These are phyloP conservation scores for Dynastes hyllus DNA, from an alignment of 2,888 invertebrate genomes.

Conservation along the genomic window DNA sequence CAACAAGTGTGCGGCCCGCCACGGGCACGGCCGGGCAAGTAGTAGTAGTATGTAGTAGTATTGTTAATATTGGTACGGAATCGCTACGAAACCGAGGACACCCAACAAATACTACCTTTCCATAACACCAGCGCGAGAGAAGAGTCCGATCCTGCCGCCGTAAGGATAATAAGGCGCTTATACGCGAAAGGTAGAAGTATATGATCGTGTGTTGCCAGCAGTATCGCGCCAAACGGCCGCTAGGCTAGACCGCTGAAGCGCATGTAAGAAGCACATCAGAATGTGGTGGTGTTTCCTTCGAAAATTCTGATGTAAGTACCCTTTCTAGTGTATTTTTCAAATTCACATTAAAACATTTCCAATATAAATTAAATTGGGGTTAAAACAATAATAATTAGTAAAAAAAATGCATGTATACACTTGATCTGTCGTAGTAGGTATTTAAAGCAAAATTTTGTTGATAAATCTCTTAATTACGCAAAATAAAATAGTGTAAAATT, in stretches of 20 bases:
- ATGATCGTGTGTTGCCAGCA: slow-evolving; percentile 11
- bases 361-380: no score
- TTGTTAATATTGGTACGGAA: not conserved
- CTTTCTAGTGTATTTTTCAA: not conserved
- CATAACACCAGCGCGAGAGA: not conserved
- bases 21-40: slow-evolving; percentile 8
- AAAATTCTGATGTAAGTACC: slow-evolving; percentile 6
- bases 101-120: slow-evolving; percentile 6
- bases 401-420: no score
- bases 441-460: no score
- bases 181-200: slow-evolving; percentile 1
- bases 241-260: slow-evolving; percentile 7
- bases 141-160: slow-evolving; percentile 21
- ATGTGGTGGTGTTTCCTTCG: not conserved
- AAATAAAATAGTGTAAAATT: no score
- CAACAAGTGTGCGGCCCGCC: slow-evolving; percentile 34
- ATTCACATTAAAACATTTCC: no score
- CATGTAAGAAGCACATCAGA: not conserved
- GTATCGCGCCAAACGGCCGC: slow-evolving; percentile 29
- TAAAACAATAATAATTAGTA: no score
- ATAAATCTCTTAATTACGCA: no score
- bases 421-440: no score
- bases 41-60: not conserved
- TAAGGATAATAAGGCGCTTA: slow-evolving; percentile 23
- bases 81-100: not conserved